Evolutionary conservation across 2,888 invertebrate genomes (phyloP).

Genomic region (Plagiodera versicolora): DNA sequence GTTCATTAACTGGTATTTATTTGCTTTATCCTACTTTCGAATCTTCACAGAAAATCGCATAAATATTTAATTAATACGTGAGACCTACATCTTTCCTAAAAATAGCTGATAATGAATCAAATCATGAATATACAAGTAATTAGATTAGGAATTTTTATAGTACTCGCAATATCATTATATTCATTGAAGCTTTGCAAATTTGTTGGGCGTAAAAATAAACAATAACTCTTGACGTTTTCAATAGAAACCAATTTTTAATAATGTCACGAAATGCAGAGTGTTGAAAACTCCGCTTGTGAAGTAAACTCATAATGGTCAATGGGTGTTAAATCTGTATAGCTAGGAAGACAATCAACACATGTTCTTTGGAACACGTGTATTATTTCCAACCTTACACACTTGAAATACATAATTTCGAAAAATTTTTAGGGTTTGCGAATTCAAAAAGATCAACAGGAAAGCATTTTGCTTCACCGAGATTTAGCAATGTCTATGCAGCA

Average conservation of each 20-base stretch:
- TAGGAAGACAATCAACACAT: too few relatives aligned
- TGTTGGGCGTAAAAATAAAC: too few relatives aligned
- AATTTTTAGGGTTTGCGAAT: slow-evolving; percentile 69
- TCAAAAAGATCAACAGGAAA: slow-evolving; percentile 75
- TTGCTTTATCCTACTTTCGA: neutral
- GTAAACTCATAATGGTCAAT: too few relatives aligned
- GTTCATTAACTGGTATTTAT: neutral
- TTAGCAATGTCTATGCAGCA: slow-evolving; percentile 63
- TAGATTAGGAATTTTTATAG: neutral
- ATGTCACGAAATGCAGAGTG: too few relatives aligned
- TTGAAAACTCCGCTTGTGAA: too few relatives aligned
- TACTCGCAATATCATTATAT: neutral
- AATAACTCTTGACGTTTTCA: too few relatives aligned
- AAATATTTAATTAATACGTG: neutral
- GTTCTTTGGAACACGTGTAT: too few relatives aligned
- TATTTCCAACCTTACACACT: too few relatives aligned
- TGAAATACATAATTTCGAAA: too few relatives aligned
- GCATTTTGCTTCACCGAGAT: slow-evolving; percentile 76
- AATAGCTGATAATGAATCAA: neutral
- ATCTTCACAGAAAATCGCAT: neutral
- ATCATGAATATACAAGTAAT: neutral
- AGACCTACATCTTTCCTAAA: neutral
- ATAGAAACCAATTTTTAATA: too few relatives aligned
- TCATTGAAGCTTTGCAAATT: neutral
- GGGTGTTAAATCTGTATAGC: too few relatives aligned